These are phyloP conservation scores for Chymomyza fuscimana DNA, from an alignment of 2,888 invertebrate genomes.

Conservation along the genomic window DNA sequence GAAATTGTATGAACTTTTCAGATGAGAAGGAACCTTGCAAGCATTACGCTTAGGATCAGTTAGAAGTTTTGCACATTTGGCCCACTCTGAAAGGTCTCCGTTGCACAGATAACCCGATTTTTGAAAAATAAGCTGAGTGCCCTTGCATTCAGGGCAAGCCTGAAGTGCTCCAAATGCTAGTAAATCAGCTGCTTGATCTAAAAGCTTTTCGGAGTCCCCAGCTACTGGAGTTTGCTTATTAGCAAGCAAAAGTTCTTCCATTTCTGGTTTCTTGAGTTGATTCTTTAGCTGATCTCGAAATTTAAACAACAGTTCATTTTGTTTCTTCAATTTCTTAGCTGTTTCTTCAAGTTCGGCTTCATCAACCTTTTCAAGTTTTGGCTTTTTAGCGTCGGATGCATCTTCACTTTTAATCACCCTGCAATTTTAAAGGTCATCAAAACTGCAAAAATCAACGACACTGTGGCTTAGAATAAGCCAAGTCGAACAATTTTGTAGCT, in stretches of 20 bases:
- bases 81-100: conserved; percentile 89
- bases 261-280: conserved; percentile 83
- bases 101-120: conserved; percentile 91
- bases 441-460: conserved; percentile 1
- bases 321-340: conserved; percentile 80
- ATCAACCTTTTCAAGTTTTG: conserved; percentile 84
- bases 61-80: conserved; percentile 88
- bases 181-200: conserved; percentile 89
- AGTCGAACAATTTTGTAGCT: neutral
- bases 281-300: conserved; percentile 84
- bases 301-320: conserved; percentile 80
- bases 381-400: conserved; percentile 84
- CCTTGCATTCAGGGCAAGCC: conserved; percentile 88
- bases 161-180: conserved; percentile 93
- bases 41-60: conserved; percentile 86
- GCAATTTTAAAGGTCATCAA: conserved; percentile 50
- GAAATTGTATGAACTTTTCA: conserved; percentile 82
- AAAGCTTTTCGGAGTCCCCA: conserved; percentile 82
- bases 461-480: neutral
- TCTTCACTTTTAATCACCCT: conserved; percentile 80
- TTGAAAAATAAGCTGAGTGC: conserved; percentile 85
- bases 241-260: conserved; percentile 84
- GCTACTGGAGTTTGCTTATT: conserved; percentile 87
- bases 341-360: conserved; percentile 82
- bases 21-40: conserved; percentile 85